phyloP scores from a whole-genome alignment of 2,797 vertebrate genomes.

The Prunella strophiata region DNA sequence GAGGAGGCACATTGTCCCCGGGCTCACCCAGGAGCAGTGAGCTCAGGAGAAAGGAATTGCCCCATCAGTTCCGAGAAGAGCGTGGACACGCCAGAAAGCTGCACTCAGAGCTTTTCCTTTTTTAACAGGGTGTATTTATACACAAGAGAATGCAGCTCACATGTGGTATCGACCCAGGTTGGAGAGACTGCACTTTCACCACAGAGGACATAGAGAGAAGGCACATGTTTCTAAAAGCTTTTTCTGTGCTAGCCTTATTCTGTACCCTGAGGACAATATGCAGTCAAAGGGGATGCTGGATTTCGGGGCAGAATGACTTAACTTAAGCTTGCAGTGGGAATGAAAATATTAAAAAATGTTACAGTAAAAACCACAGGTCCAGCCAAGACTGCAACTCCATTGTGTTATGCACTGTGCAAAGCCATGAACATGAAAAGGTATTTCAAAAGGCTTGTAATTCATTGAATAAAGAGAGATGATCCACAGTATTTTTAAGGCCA shows the following conservation, averaged over 20 bases:
- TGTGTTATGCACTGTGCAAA: background rate
- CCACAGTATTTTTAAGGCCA: background rate
- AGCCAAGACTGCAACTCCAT: background rate
- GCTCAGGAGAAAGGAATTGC: slow-evolving; percentile 56
- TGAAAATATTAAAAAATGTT: background rate
- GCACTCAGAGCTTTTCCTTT: slow-evolving; percentile 22
- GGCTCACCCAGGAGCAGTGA: slow-evolving; percentile 13
- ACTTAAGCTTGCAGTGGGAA: background rate
- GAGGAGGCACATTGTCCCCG: background rate
- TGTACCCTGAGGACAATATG: background rate
- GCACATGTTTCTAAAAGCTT: background rate
- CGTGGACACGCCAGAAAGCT: background rate
- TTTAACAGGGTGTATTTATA: slow-evolving; percentile 41
- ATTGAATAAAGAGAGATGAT: background rate
- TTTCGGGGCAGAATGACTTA: background rate
- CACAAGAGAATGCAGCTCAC: slow-evolving; percentile 40
- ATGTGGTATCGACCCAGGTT: background rate
- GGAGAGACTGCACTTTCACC: background rate
- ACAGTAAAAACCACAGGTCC: background rate
- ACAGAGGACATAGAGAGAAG: background rate
- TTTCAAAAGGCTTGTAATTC: background rate
- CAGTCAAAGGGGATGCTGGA: background rate
- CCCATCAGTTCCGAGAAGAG: slow-evolving; percentile 57
- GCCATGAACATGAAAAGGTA: background rate
- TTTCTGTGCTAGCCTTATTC: background rate